Conservation (phyloP, 2,888 invertebrate genomes). For the Ischnura elegans region DNA sequence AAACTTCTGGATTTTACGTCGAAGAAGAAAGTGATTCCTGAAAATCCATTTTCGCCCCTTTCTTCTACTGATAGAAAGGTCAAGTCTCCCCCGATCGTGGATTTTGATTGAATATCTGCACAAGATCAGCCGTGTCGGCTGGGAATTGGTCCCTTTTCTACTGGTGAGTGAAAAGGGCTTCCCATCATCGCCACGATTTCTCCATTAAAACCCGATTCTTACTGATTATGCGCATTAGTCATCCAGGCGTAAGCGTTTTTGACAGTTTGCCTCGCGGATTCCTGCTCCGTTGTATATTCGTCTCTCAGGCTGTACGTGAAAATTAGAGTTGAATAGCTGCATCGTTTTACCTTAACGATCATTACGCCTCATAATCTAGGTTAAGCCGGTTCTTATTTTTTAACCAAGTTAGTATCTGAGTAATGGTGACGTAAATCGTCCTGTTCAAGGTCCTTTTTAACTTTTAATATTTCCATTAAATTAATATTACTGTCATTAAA, state of each 20-base stretch:
- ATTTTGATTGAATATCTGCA: background rate
- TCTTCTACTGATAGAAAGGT: background rate
- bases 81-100: background rate
- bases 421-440: no score
- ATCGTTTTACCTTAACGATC: background rate
- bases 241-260: background rate
- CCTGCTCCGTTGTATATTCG: background rate
- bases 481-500: no score
- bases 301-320: background rate
- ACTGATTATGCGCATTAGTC: background rate
- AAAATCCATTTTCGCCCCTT: background rate
- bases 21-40: background rate
- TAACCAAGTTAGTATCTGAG: no score
- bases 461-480: no score
- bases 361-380: background rate
- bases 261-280: background rate
- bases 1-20: background rate
- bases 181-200: constrained; percentile 21
- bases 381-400: no score
- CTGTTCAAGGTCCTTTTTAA: no score
- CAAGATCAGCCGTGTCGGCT: background rate
- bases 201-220: background rate
- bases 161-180: background rate
- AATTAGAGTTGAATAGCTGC: background rate
- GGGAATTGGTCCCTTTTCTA: background rate